These are phyloP conservation scores for Catharus fuscescens DNA, from an alignment of 2,113 vertebrate genomes.

Conservation along the genomic window DNA sequence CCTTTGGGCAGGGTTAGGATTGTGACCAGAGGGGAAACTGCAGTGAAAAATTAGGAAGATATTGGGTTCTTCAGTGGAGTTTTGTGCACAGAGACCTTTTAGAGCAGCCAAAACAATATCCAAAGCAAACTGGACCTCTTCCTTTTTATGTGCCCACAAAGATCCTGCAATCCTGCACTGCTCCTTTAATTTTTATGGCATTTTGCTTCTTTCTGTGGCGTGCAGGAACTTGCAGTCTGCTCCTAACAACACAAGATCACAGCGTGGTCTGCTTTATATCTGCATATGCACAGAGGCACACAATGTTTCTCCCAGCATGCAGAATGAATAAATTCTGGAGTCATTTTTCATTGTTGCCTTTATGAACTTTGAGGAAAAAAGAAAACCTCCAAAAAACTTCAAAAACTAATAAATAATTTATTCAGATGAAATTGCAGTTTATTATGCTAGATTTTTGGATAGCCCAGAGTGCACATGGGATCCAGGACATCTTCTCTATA, in stretches of 20 bases:
- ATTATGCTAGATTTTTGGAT: not conserved
- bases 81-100: not conserved
- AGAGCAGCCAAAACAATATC: not conserved
- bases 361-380: not conserved
- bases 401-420: conserved; percentile 38
- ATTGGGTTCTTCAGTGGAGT: not conserved
- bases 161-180: not conserved
- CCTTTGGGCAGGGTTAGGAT: not conserved
- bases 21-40: not conserved
- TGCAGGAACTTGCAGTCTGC: not conserved
- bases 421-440: not conserved
- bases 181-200: not conserved
- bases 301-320: not conserved
- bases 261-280: conserved; percentile 27
- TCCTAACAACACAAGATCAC: not conserved
- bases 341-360: conserved; percentile 36
- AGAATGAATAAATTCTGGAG: not conserved
- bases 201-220: conserved; percentile 1
- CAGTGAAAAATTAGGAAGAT: not conserved
- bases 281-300: not conserved
- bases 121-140: not conserved
- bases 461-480: not conserved
- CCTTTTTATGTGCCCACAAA: not conserved
- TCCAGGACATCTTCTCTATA: not conserved
- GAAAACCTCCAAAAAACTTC: fast-evolving